Percentiles rank a stretch among this genome's conserved stretches.
Conservation (phyloP, 2,888 invertebrate genomes). For the Ormyrus nitidulus region DNA sequence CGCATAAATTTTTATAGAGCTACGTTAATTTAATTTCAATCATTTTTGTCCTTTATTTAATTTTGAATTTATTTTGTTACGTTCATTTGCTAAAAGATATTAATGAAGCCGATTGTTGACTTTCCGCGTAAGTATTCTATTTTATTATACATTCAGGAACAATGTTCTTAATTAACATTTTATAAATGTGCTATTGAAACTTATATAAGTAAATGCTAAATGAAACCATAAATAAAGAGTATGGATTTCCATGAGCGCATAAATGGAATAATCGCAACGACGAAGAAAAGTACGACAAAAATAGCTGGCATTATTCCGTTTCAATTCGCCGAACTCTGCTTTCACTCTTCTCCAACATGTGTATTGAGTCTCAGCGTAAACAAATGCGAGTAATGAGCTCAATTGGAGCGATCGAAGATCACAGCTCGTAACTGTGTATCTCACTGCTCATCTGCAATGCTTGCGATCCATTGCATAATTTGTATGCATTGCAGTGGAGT, state of each 20-base stretch:
- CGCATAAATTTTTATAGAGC: conserved; percentile 23
- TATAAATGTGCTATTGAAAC: too few relatives aligned
- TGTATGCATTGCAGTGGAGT: not conserved
- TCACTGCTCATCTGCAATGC: not conserved
- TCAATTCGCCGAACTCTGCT: not conserved
- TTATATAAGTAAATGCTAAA: too few relatives aligned
- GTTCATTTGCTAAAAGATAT: not conserved
- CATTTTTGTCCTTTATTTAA: not conserved
- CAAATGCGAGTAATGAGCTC: conserved; percentile 35
- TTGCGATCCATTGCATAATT: conserved; percentile 22
- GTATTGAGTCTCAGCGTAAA: conserved; percentile 17
- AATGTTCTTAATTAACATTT: not conserved
- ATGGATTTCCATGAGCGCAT: not conserved
- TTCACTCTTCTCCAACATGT: not conserved
- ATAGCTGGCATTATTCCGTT: not conserved
- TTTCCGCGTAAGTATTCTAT: conserved; percentile 27
- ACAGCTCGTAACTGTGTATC: not conserved
- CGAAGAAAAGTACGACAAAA: not conserved
- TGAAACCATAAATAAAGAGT: not conserved
- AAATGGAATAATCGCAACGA: conserved; percentile 26
- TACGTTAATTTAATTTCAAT: conserved; percentile 22
- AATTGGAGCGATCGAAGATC: conserved; percentile 48
- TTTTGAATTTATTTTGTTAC: not conserved
- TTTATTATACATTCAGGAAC: not conserved
- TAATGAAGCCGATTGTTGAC: not conserved